phyloP scores from a whole-genome alignment of 2,888 invertebrate genomes.

The Allacma fusca region DNA sequence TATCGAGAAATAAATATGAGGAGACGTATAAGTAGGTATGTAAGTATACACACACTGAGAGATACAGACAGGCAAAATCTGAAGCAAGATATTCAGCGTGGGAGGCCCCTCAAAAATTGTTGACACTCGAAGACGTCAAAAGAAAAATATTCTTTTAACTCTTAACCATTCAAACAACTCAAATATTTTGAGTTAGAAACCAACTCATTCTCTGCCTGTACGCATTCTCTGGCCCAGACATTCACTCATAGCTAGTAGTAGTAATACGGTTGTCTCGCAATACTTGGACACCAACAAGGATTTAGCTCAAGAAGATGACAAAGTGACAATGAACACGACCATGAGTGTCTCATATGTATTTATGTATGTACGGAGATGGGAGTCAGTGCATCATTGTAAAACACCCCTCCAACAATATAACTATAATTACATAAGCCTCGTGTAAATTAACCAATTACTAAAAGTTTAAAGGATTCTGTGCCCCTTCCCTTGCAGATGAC shows the following conservation, averaged over 20 bases:
- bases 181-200: constrained; percentile 27
- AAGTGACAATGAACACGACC: neutral
- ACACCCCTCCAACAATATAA: neutral
- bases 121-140: neutral
- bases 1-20: no score
- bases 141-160: constrained; percentile 34
- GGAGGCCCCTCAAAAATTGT: constrained; percentile 45
- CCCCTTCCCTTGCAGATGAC: neutral
- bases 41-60: neutral
- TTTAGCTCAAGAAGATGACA: neutral
- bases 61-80: neutral
- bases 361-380: neutral
- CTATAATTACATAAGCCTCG: neutral
- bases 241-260: no score
- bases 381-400: neutral
- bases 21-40: neutral
- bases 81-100: constrained; percentile 44
- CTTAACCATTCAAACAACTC: constrained; percentile 33
- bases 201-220: neutral
- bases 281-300: neutral
- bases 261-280: no score
- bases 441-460: constrained; percentile 11
- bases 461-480: neutral
- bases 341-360: neutral
- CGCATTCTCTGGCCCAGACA: neutral